Percentiles rank a stretch among this genome's conserved stretches.
Evolutionary conservation across 2,797 vertebrate genomes (phyloP).

Genomic region (Poecilia gillii): DNA sequence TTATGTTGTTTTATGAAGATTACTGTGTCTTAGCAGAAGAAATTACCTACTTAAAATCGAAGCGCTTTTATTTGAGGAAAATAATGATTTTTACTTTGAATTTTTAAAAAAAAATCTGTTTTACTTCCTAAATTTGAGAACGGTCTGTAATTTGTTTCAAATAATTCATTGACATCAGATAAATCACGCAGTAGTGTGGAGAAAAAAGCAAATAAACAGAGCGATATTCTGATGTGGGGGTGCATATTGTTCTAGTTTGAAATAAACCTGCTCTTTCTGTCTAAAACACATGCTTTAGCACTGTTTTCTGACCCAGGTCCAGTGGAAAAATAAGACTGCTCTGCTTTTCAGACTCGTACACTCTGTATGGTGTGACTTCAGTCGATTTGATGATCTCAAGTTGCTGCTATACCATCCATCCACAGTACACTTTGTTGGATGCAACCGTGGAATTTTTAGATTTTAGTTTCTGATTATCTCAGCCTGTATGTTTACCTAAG

Average conservation of each 20-base stretch:
- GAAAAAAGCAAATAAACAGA: slow-evolving; percentile 66
- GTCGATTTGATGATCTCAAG: slow-evolving; percentile 69
- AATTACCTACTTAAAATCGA: slow-evolving; percentile 78
- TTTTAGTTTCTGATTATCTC: slow-evolving; percentile 67
- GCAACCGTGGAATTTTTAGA: slow-evolving; percentile 69
- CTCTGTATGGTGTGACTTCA: slow-evolving; percentile 58
- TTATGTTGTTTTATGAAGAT: slow-evolving; percentile 89
- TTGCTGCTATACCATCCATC: slow-evolving; percentile 72
- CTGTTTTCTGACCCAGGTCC: slow-evolving; percentile 89
- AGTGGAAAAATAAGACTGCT: slow-evolving; percentile 53
- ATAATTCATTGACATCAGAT: slow-evolving; percentile 90
- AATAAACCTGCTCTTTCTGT: slow-evolving; percentile 99
- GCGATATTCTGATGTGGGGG: slow-evolving; percentile 88
- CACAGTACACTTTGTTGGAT: slow-evolving; percentile 72
- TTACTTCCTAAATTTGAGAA: slow-evolving; percentile 90
- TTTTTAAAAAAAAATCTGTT: slow-evolving; percentile 86
- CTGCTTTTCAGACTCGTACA: slow-evolving; percentile 62
- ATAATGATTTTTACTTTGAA: slow-evolving; percentile 45
- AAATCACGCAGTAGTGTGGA: slow-evolving; percentile 62
- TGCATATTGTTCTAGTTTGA: slow-evolving; percentile 99
- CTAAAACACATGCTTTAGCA: slow-evolving; percentile 96
- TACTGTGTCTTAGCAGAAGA: slow-evolving; percentile 81
- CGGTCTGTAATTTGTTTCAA: slow-evolving; percentile 96
- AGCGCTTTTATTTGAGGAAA: slow-evolving; percentile 68
- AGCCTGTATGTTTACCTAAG: slow-evolving; percentile 61